phyloP scores from a whole-genome alignment of 1,140 invertebrate species.

The Leptopilina boulardi region DNA sequence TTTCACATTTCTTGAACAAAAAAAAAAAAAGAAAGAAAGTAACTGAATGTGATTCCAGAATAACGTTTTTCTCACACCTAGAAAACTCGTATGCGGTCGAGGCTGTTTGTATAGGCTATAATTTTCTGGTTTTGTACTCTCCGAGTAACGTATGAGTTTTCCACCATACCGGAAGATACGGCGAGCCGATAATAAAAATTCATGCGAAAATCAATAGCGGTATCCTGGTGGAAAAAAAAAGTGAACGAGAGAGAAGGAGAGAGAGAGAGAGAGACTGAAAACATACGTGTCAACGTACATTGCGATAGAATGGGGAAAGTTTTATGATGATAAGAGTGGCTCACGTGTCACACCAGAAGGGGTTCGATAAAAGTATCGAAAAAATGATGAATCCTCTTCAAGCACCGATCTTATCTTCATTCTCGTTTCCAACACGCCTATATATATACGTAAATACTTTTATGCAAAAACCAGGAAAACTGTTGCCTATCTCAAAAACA shows the following conservation, averaged over 20 bases:
- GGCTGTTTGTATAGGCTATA: neutral
- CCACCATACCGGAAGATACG: slow-evolving; percentile 23
- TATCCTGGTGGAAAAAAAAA: neutral
- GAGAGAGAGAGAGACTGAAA: neutral
- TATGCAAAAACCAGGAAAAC: slow-evolving; percentile 9
- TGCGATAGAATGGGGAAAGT: slow-evolving; percentile 1
- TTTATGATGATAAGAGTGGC: slow-evolving; percentile 30
- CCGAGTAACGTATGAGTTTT: slow-evolving; percentile 16
- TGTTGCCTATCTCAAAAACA: neutral
- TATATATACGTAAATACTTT: neutral
- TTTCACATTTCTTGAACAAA: neutral
- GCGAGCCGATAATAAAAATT: slow-evolving; percentile 52
- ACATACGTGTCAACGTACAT: slow-evolving; percentile 19
- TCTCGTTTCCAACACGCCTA: neutral
- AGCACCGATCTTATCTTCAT: neutral
- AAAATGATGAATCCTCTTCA: slow-evolving; percentile 38
- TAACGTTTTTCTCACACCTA: neutral
- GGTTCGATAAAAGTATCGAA: slow-evolving; percentile 25
- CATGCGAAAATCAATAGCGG: slow-evolving; percentile 54
- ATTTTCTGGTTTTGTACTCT: neutral
- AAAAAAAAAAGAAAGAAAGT: neutral
- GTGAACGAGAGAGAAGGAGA: too few species aligned
- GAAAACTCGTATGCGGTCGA: slow-evolving; percentile 2
- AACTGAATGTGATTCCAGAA: neutral
- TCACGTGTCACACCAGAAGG: slow-evolving; percentile 4